Percentiles rank a stretch among this genome's conserved stretches.
Conservation (phyloP, 2,113 vertebrate genomes). For the Polyodon spathula region DNA sequence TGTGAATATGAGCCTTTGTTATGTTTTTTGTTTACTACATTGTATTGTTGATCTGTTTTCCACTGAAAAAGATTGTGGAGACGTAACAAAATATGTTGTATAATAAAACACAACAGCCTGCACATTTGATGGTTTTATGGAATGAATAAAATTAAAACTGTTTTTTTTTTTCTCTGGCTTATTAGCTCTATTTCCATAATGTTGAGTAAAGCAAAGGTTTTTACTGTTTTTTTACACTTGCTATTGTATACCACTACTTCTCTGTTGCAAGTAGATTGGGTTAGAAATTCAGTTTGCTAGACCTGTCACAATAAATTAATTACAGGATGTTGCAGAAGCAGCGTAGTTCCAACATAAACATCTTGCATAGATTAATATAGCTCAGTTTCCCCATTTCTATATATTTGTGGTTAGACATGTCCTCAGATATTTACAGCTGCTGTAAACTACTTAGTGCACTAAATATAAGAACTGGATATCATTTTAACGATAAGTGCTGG, state of each 20-base stretch:
- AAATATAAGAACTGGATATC: slow-evolving; percentile 31
- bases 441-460: slow-evolving; percentile 73
- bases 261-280: slow-evolving; percentile 91
- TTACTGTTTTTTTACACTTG: too few species aligned
- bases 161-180: too few species aligned
- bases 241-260: slow-evolving; percentile 40
- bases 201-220: too few species aligned
- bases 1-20: too few species aligned
- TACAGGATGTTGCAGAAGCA: slow-evolving; percentile 98
- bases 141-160: too few species aligned
- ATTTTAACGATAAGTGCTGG: slow-evolving; percentile 43
- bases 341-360: slow-evolving; percentile 65
- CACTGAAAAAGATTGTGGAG: too few species aligned
- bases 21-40: too few species aligned
- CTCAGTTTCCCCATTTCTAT: slow-evolving; percentile 90
- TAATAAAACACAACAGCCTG: too few species aligned
- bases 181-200: too few species aligned
- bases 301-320: slow-evolving; percentile 99
- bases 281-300: slow-evolving; percentile 94
- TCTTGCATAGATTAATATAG: slow-evolving; percentile 87
- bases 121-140: too few species aligned
- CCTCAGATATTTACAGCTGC: slow-evolving; percentile 81
- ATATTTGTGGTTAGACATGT: slow-evolving; percentile 91
- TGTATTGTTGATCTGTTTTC: too few species aligned
- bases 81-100: too few species aligned